Percentiles rank a stretch among this genome's conserved stretches.
These are phyloP conservation scores for Gymnosoma rotundatum DNA, from an alignment of 2,888 invertebrate genomes.

Conservation along the genomic window DNA sequence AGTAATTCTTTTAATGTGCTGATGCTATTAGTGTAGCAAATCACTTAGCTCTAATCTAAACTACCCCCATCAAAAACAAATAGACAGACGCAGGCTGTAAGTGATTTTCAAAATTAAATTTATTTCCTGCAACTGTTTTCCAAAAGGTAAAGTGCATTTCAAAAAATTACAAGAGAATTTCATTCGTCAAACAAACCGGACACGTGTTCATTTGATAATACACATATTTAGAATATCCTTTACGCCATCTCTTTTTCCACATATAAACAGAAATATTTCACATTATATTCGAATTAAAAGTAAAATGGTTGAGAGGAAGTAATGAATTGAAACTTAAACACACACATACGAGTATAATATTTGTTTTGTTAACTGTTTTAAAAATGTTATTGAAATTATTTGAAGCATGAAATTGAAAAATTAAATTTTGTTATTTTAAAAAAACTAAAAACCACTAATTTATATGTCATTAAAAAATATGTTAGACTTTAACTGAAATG, in stretches of 20 bases:
- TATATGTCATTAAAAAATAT: neutral
- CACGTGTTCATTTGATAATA: conserved; percentile 53
- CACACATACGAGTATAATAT: neutral
- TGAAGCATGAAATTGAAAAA: conserved; percentile 70
- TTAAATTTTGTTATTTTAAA: neutral
- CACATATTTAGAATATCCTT: conserved; percentile 13
- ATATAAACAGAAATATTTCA: neutral
- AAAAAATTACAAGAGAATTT: neutral
- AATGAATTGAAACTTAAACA: conserved; percentile 41
- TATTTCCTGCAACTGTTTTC: conserved; percentile 1
- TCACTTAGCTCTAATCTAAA: conserved; percentile 12
- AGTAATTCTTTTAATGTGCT: neutral
- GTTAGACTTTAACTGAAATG: neutral
- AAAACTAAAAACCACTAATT: conserved; percentile 44
- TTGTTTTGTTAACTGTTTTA: conserved; percentile 54
- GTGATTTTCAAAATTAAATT: neutral
- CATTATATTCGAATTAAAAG: neutral
- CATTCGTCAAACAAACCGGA: conserved; percentile 7
- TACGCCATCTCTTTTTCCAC: neutral
- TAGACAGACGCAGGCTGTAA: neutral
- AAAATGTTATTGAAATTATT: conserved; percentile 63
- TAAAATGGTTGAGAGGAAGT: conserved; percentile 15
- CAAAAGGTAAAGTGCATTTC: conserved; percentile 33
- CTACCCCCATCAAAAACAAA: neutral
- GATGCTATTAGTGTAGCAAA: neutral